These are phyloP conservation scores for Muntiacus reevesi DNA, from an alignment of 2,113 vertebrate species.

Conservation along the genomic window DNA sequence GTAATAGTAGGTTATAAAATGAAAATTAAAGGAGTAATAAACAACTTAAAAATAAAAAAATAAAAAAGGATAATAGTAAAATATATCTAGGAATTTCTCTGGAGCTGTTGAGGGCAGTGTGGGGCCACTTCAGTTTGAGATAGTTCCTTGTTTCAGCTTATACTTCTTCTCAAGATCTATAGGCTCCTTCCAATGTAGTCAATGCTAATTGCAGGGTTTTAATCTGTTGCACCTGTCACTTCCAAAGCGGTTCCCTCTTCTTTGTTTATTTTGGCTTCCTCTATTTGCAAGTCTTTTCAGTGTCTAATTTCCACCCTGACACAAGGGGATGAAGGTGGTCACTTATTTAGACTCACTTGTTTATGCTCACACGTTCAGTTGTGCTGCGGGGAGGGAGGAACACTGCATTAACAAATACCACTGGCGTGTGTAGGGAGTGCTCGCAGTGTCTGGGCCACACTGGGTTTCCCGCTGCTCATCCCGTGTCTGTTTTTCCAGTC, in stretches of 20 bases:
- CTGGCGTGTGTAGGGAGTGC: background rate
- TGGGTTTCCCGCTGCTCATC: background rate
- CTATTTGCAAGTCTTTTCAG: background rate
- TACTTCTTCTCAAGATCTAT: background rate
- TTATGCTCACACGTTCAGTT: background rate
- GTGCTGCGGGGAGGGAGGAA: background rate
- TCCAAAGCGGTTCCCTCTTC: background rate
- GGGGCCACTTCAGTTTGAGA: background rate
- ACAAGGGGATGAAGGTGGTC: background rate
- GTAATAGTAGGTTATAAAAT: background rate
- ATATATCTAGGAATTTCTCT: background rate
- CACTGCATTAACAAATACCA: background rate
- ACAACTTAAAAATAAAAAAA: background rate
- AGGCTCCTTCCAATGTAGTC: background rate
- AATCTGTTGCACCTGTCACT: background rate
- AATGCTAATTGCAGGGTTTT: background rate
- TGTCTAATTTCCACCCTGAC: background rate
- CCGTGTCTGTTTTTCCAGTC: rapidly evolving
- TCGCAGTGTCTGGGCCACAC: background rate
- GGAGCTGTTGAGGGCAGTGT: background rate
- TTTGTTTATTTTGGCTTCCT: background rate
- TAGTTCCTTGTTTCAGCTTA: background rate
- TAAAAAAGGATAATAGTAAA: background rate
- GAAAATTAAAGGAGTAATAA: background rate
- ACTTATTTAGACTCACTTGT: background rate